These are phyloP conservation scores for Ptychobarbus kaznakovi DNA, from an alignment of 2,797 vertebrate genomes.

Conservation along the genomic window DNA sequence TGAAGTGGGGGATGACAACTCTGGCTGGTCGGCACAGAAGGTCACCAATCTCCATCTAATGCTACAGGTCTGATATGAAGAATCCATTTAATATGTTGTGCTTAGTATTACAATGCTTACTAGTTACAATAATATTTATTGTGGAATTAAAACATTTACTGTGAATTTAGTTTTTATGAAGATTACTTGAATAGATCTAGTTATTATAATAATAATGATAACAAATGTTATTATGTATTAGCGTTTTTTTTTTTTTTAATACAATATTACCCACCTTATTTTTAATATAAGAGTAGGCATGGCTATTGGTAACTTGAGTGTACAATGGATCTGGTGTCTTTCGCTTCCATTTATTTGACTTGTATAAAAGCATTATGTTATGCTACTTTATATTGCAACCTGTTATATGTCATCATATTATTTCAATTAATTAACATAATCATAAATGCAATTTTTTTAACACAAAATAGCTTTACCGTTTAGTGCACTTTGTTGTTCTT, in stretches of 20 bases:
- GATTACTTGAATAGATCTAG: not conserved
- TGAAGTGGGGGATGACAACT: constrained; percentile 96
- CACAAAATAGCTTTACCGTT: not conserved
- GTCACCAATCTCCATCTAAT: constrained; percentile 98
- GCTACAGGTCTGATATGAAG: constrained; percentile 86
- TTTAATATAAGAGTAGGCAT: not conserved
- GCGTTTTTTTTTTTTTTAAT: not conserved
- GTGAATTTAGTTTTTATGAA: not conserved
- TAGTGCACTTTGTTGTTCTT: not conserved
- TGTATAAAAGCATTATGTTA: not conserved
- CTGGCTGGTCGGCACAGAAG: constrained; percentile 98
- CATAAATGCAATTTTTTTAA: not conserved
- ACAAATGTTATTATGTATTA: not conserved
- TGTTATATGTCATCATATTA: not conserved
- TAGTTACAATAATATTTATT: not conserved
- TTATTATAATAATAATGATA: not conserved
- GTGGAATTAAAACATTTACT: not conserved
- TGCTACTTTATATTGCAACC: not conserved
- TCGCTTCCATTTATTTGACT: not conserved
- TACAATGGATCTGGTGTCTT: not conserved
- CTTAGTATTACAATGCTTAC: not conserved
- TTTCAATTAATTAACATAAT: not conserved
- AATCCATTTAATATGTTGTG: not conserved
- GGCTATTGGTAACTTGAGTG: not conserved
- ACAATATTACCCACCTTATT: not conserved